A percentile compares a stretch with the other conserved stretches of the same genome.
Conservation (phyloP, 1,140 invertebrate species). For the Dendrolimus punctatus region DNA sequence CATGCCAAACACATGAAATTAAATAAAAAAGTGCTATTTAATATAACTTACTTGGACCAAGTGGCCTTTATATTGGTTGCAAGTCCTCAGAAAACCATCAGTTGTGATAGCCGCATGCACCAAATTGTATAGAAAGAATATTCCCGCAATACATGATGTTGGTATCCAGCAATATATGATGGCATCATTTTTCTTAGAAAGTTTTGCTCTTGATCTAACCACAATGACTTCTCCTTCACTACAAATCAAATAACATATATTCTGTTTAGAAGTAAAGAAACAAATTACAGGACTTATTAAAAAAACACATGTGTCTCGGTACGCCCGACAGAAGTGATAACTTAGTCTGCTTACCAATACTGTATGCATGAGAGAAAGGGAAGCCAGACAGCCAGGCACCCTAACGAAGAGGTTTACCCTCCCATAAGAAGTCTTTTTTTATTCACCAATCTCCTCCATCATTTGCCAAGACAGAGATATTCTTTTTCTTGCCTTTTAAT, state of each 20-base stretch:
- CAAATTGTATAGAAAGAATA: constrained; percentile 75
- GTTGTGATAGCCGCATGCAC: constrained; percentile 76
- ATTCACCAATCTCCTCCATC: too few species aligned
- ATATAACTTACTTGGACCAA: constrained; percentile 66
- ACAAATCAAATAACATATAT: constrained; percentile 22
- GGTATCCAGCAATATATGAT: constrained; percentile 77
- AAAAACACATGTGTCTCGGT: too few species aligned
- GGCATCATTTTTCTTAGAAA: constrained; percentile 58
- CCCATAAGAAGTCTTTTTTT: too few species aligned
- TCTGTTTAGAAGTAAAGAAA: not conserved
- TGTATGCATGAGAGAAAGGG: too few species aligned
- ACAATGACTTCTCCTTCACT: constrained; percentile 75
- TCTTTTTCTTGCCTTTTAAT: too few species aligned
- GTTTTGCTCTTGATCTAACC: constrained; percentile 67
- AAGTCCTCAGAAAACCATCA: constrained; percentile 78
- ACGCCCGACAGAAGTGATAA: too few species aligned
- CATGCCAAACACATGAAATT: too few species aligned
- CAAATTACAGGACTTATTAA: too few species aligned
- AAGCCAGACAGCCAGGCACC: too few species aligned
- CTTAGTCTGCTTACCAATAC: too few species aligned
- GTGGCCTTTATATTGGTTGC: constrained; percentile 75
- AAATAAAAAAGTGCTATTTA: not conserved
- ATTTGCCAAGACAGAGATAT: too few species aligned
- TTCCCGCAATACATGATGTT: constrained; percentile 68
- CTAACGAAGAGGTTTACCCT: too few species aligned